Percentiles rank a stretch among this genome's conserved stretches.
Conservation (phyloP, 2,888 invertebrate genomes). For the Polia nebulosa region DNA sequence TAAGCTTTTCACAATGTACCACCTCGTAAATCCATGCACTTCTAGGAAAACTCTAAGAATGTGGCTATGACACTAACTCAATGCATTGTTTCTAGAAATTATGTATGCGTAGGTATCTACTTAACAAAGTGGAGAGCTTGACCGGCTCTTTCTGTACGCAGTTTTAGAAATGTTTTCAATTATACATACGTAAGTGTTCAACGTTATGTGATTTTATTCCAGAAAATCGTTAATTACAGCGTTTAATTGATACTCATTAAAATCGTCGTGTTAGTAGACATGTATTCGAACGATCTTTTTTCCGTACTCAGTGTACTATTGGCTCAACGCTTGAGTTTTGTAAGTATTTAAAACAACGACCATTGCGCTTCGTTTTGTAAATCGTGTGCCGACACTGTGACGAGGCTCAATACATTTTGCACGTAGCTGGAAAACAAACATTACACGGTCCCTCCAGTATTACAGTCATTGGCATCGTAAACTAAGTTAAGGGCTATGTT, state of each 20-base stretch:
- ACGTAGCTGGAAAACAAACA: slow-evolving; percentile 48
- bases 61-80: neutral
- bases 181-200: neutral
- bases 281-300: neutral
- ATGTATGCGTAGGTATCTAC: neutral
- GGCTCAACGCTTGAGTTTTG: slow-evolving; percentile 12
- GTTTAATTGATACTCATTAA: slow-evolving; percentile 6
- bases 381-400: slow-evolving; percentile 38
- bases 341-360: slow-evolving; percentile 53
- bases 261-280: neutral
- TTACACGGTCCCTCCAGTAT: slow-evolving; percentile 39
- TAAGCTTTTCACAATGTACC: neutral
- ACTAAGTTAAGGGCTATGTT: slow-evolving; percentile 65
- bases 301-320: slow-evolving; percentile 18
- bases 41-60: slow-evolving; percentile 16
- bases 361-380: slow-evolving; percentile 38
- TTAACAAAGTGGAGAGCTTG: neutral
- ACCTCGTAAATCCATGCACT: neutral
- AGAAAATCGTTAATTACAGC: neutral
- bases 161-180: slow-evolving; percentile 9
- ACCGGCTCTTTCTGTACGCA: slow-evolving; percentile 1
- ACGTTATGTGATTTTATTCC: neutral
- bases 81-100: slow-evolving; percentile 34
- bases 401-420: slow-evolving; percentile 45
- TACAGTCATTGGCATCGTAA: slow-evolving; percentile 66